A percentile compares a stretch with the other conserved stretches of the same genome.
Conservation (phyloP, 2,113 vertebrate species). For the Siphamia tubifer region DNA sequence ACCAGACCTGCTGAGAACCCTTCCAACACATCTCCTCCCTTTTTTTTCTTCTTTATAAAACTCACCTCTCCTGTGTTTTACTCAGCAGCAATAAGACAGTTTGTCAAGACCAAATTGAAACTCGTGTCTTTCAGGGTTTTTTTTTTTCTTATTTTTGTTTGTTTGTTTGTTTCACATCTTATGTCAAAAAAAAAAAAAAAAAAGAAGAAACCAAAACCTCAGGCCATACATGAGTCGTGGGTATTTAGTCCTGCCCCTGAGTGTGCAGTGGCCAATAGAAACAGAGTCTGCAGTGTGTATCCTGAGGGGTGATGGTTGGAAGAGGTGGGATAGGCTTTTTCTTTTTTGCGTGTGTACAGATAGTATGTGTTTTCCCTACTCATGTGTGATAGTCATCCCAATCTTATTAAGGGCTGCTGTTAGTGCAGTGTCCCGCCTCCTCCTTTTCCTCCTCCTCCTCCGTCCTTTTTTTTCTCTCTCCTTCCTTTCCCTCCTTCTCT, state of each 20-base stretch:
- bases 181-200: too few species aligned
- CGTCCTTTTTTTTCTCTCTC: neutral
- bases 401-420: slow-evolving; percentile 76
- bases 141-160: neutral
- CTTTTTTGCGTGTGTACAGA: slow-evolving; percentile 22
- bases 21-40: neutral
- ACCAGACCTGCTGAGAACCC: neutral
- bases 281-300: slow-evolving; percentile 61
- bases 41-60: neutral
- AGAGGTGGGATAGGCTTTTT: slow-evolving; percentile 38
- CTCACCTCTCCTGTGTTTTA: neutral
- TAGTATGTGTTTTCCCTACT: slow-evolving; percentile 46
- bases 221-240: slow-evolving; percentile 7
- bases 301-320: slow-evolving; percentile 51
- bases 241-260: slow-evolving; percentile 12
- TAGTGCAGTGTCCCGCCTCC: slow-evolving; percentile 50
- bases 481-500: neutral
- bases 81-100: neutral
- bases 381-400: slow-evolving; percentile 79
- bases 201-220: too few species aligned
- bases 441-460: slow-evolving; percentile 7
- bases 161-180: neutral
- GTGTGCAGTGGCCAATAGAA: slow-evolving; percentile 57
- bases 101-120: neutral
- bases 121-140: neutral